Percentiles rank a stretch among this genome's conserved stretches.
Conservation (phyloP, 1,140 invertebrate genomes). For the Euura saliciscinereae region DNA sequence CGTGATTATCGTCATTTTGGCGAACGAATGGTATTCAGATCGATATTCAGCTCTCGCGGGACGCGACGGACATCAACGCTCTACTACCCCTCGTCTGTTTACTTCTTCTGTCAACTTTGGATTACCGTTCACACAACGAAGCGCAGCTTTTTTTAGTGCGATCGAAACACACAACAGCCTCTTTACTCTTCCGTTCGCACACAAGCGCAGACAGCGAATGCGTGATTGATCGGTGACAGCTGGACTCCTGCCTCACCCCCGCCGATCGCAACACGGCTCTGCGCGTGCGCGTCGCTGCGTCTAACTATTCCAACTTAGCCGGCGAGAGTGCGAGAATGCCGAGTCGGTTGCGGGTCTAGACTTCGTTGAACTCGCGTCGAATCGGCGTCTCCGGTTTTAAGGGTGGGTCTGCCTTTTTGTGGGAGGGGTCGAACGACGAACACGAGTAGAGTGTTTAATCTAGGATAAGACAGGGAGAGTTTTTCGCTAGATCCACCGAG, state of each 20-base stretch:
- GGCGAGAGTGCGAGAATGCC: too few relatives aligned
- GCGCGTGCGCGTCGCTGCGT: too few relatives aligned
- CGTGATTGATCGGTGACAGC: slow-evolving; percentile 3
- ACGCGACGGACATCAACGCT: not conserved
- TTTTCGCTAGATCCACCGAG: not conserved
- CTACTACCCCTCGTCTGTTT: not conserved
- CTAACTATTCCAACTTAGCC: too few relatives aligned
- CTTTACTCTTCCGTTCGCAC: not conserved
- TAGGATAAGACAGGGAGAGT: not conserved
- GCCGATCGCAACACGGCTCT: too few relatives aligned
- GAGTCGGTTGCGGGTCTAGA: too few relatives aligned
- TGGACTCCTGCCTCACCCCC: too few relatives aligned
- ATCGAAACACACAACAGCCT: not conserved
- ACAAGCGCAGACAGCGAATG: not conserved
- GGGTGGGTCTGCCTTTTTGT: slow-evolving; percentile 41
- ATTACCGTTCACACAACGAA: too few relatives aligned
- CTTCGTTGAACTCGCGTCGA: not conserved
- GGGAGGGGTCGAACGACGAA: slow-evolving; percentile 31
- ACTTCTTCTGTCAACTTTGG: too few relatives aligned
- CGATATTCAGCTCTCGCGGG: not conserved
- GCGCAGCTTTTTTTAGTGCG: not conserved
- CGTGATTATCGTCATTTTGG: slow-evolving; percentile 70
- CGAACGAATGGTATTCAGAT: not conserved
- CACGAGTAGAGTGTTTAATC: slow-evolving; percentile 3
- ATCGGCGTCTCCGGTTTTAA: slow-evolving; percentile 29